phyloP scores from a whole-genome alignment of 1,140 invertebrate species.

The Drosophila busckii region DNA sequence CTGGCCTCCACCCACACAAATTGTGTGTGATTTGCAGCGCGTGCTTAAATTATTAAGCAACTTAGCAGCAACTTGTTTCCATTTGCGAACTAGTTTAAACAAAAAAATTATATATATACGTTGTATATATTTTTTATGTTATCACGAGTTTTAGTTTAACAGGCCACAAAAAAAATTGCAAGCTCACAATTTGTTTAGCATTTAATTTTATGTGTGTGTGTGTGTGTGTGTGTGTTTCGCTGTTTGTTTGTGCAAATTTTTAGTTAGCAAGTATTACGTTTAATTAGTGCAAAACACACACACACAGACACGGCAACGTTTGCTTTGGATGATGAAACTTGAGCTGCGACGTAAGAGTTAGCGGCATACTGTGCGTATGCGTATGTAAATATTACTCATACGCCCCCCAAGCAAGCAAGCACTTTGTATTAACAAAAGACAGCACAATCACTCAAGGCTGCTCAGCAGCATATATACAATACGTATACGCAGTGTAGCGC shows the following conservation, averaged over 20 bases:
- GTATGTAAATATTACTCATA: conserved; percentile 28
- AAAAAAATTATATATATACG: too few relatives aligned
- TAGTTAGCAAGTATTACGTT: conserved; percentile 42
- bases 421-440: conserved; percentile 32
- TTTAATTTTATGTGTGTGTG: conserved; percentile 7
- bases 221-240: conserved; percentile 15
- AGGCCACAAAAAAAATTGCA: conserved; percentile 42
- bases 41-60: conserved; percentile 60
- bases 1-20: not conserved
- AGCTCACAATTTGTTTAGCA: conserved; percentile 45
- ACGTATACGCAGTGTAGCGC: too few relatives aligned
- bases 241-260: conserved; percentile 18
- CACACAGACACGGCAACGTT: too few relatives aligned
- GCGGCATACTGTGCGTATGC: conserved; percentile 12
- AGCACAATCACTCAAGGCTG: too few relatives aligned
- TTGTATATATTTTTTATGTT: not conserved
- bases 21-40: conserved; percentile 38
- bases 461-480: too few relatives aligned
- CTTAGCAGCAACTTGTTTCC: conserved; percentile 12
- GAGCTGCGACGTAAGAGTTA: not conserved
- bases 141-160: conserved; percentile 66
- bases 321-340: conserved; percentile 33
- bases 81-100: conserved; percentile 12
- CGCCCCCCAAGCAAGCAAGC: conserved; percentile 9
- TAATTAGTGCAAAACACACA: conserved; percentile 26